A percentile compares a stretch with the other conserved stretches of the same genome.
Evolutionary conservation across 1,140 invertebrate genomes (phyloP).

Genomic region (Micrasema minimum): DNA sequence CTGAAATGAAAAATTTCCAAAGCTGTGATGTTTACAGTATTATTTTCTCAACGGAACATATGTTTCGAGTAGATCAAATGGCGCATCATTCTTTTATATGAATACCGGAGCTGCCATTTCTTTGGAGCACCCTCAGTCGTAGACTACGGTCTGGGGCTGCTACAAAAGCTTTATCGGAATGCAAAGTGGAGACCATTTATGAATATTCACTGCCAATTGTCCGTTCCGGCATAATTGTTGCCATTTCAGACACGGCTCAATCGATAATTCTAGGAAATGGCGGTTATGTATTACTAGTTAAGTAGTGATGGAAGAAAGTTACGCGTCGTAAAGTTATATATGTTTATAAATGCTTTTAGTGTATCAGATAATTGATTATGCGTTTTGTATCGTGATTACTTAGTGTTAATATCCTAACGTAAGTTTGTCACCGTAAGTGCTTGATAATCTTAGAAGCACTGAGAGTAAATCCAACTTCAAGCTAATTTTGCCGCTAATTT

Average conservation of each 20-base stretch:
- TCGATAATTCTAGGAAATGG: conserved; percentile 19
- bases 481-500: no score
- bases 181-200: conserved; percentile 24
- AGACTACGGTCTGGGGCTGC: background rate
- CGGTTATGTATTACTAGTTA: conserved; percentile 10
- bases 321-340: conserved; percentile 15
- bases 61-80: no score
- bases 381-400: conserved; percentile 26
- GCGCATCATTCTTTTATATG: no score
- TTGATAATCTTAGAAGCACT: conserved; percentile 8
- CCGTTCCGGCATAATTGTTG: conserved; percentile 49
- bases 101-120: background rate
- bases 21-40: no score
- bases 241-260: conserved; percentile 44
- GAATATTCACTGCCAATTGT: conserved; percentile 50
- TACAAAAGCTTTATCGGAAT: conserved; percentile 23
- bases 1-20: no score
- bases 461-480: no score
- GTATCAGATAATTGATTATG: conserved; percentile 36
- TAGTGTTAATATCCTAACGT: conserved; percentile 11
- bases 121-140: conserved; percentile 1
- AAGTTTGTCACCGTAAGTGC: conserved; percentile 16
- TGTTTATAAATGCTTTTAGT: conserved; percentile 34
- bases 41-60: no score
- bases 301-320: background rate